These are phyloP conservation scores for Monarcha castaneiventris DNA, from an alignment of 2,113 vertebrate genomes.

Conservation along the genomic window DNA sequence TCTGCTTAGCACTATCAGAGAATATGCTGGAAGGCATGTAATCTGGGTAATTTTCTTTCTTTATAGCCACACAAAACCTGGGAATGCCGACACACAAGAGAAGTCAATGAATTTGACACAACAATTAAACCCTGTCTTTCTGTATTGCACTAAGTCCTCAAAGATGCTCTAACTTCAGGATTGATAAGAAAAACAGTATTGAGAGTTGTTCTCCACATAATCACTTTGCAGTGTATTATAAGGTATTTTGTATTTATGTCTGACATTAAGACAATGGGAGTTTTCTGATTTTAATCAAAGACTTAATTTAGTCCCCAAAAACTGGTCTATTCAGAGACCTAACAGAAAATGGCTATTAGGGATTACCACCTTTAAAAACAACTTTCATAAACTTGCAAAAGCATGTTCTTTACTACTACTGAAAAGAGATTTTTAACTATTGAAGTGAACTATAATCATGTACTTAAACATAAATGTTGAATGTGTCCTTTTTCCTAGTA, in stretches of 20 bases:
- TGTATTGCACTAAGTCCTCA: neutral
- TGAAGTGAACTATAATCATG: neutral
- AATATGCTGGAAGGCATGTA: slow-evolving; percentile 90
- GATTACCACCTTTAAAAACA: neutral
- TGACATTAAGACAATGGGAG: neutral
- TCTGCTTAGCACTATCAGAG: slow-evolving; percentile 87
- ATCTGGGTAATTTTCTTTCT: slow-evolving; percentile 95
- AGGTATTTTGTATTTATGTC: neutral
- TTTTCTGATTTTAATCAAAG: neutral
- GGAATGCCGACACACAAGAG: neutral
- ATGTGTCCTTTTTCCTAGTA: neutral
- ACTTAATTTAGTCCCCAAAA: neutral
- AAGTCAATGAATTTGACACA: neutral
- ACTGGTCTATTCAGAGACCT: neutral
- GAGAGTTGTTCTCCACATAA: neutral
- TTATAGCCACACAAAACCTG: slow-evolving; percentile 96
- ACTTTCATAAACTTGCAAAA: neutral
- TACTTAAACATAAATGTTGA: neutral
- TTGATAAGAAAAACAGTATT: neutral
- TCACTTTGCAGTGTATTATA: neutral
- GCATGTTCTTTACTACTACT: neutral
- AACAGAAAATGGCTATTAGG: neutral
- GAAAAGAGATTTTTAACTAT: neutral
- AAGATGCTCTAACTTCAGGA: neutral
- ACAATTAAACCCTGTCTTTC: neutral